Percentiles rank a stretch among this genome's conserved stretches.
Conservation (phyloP, 2,113 vertebrate species). For the Sitta europaea region DNA sequence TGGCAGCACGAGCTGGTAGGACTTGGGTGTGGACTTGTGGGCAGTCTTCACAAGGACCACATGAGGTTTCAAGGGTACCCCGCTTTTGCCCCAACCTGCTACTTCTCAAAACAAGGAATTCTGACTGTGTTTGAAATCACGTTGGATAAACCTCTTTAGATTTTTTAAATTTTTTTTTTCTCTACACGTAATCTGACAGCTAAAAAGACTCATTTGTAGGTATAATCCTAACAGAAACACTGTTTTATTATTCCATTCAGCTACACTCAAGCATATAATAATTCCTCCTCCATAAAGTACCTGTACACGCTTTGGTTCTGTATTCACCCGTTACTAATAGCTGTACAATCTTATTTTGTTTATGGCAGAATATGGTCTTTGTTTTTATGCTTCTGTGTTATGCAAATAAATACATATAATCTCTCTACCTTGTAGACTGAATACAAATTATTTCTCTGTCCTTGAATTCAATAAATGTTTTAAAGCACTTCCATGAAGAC, state of each 20-base stretch:
- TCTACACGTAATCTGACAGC: background rate
- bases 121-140: background rate
- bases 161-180: background rate
- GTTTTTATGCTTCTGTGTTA: background rate
- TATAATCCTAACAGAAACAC: background rate
- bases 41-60: background rate
- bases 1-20: background rate
- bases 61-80: rapidly evolving
- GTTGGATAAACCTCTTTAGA: background rate
- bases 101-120: background rate
- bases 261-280: background rate
- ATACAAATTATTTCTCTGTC: background rate
- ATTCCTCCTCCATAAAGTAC: background rate
- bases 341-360: background rate
- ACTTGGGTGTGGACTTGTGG: background rate
- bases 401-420: slow-evolving; percentile 10
- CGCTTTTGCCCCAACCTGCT: background rate
- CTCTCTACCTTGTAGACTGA: background rate
- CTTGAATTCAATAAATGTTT: background rate
- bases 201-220: background rate
- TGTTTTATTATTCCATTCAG: background rate
- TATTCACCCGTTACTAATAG: slow-evolving; percentile 6
- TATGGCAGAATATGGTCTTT: background rate
- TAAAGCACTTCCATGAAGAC: background rate
- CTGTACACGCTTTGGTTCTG: background rate